Percentiles rank a stretch among this genome's conserved stretches.
phyloP scores from a whole-genome alignment of 2,888 invertebrate genomes.

The Taphrorychus bicolor region DNA sequence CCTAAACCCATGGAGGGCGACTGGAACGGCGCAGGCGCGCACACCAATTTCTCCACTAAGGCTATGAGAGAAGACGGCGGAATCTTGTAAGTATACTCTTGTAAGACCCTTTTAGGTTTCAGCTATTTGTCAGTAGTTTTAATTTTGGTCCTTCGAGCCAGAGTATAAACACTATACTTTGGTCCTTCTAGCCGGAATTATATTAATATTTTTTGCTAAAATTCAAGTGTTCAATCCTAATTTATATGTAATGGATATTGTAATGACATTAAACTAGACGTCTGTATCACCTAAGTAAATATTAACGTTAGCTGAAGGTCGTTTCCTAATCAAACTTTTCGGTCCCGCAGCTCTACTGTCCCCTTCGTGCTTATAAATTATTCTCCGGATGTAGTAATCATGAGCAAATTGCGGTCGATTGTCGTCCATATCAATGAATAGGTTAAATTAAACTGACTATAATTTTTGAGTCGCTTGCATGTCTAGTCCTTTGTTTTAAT shows the following conservation, averaged over 20 bases:
- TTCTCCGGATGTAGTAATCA: neutral
- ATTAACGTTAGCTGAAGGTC: neutral
- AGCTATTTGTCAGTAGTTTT: too few relatives aligned
- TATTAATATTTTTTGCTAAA: too few relatives aligned
- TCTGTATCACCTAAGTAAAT: neutral
- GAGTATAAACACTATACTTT: too few relatives aligned
- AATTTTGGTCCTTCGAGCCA: too few relatives aligned
- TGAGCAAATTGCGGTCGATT: neutral
- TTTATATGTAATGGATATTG: too few relatives aligned
- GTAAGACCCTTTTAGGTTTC: too few relatives aligned
- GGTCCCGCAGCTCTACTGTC: neutral
- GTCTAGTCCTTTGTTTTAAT: too few relatives aligned
- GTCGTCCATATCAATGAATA: neutral
- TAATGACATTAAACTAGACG: neutral
- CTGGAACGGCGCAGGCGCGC: slow-evolving; percentile 97
- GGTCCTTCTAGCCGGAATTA: too few relatives aligned
- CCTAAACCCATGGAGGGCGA: slow-evolving; percentile 82
- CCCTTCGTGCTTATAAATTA: neutral
- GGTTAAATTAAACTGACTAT: neutral
- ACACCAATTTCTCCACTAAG: slow-evolving; percentile 95
- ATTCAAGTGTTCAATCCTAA: too few relatives aligned
- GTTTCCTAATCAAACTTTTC: neutral
- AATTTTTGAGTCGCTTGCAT: too few relatives aligned
- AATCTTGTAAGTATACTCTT: slow-evolving; percentile 70
- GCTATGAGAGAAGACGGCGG: slow-evolving; percentile 90